Evolutionary conservation across 35 echinoderm and acorn worm species (phyloP), one percentile per base, ranked within the genome.

Genomic region (Nesometra sesokonis): DNA sequence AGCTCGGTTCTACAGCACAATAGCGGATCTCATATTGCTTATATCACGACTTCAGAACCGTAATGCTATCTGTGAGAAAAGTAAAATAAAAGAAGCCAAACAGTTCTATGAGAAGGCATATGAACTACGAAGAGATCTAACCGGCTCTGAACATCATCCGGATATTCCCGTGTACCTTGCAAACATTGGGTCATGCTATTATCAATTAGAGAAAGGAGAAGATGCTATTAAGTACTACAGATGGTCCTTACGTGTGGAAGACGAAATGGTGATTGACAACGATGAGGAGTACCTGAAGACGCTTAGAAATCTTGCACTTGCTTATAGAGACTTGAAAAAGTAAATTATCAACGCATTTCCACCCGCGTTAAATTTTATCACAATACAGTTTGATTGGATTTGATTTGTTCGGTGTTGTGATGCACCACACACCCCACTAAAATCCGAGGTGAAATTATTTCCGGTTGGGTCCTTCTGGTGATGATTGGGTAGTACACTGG

Each of bases 101-200:
- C 84, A 97, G 32, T 90, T 89, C 67, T 93, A 80, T 79, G 81
- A 88, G 36, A 57, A 89, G 86, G 95, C 95, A 19, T 31, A 89
- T 3, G 86, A 93, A 43, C 89, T 97, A 85, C 80, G 90, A 37
- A 82, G 9, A 27, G 47, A 86, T 0, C 85, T 91, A 15, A 88
- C 92, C 5, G 90, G 90, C 0, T 91, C 95, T 15, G 82, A 94
- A 23, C 86, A 86, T 38, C 95, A 97, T 32, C 46, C 91, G 4
- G 95, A 97, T 38, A 84, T 78, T 2, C 95, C 95, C 0, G 91
- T 90, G 5, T 78, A 89, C 46, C 76, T 94, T 29, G 47, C 91
- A 79, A 90, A 90, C 39, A 91, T 97, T 80, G 95, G 91, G 0
- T 84, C 95, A 31, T 97, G 89, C 46, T 82, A 89, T 46, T 92